These are phyloP conservation scores for Alces alces DNA, from an alignment of 2,113 vertebrate species.

Conservation along the genomic window DNA sequence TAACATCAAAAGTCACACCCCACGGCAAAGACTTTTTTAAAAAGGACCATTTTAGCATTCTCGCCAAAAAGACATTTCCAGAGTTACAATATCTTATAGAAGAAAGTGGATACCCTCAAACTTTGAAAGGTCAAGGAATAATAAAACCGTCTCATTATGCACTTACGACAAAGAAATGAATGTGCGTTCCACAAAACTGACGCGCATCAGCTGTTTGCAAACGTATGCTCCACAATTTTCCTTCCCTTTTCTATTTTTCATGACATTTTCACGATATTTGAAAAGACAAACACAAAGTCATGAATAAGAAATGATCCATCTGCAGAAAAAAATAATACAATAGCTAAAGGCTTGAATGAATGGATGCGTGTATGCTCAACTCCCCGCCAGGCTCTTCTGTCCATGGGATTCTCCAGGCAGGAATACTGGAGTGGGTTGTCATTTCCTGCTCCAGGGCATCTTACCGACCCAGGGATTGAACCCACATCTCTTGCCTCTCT, in stretches of 20 bases:
- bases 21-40: neutral
- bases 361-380: neutral
- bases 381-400: neutral
- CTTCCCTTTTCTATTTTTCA: neutral
- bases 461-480: neutral
- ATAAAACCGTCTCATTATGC: neutral
- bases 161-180: neutral
- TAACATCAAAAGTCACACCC: slow-evolving; percentile 4
- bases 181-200: neutral
- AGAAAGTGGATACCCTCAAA: neutral
- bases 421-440: neutral
- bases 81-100: slow-evolving; percentile 8
- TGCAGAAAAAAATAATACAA: neutral
- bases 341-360: neutral
- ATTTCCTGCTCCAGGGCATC: neutral
- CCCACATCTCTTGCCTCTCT: neutral
- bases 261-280: slow-evolving; percentile 8
- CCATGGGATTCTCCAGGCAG: neutral
- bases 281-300: neutral
- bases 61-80: neutral
- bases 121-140: neutral
- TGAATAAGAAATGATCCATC: neutral
- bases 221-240: accelerated
- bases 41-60: neutral
- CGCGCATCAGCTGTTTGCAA: neutral